Evolutionary conservation across 1,140 invertebrate genomes (phyloP).

Genomic region (Nephila pilipes): DNA sequence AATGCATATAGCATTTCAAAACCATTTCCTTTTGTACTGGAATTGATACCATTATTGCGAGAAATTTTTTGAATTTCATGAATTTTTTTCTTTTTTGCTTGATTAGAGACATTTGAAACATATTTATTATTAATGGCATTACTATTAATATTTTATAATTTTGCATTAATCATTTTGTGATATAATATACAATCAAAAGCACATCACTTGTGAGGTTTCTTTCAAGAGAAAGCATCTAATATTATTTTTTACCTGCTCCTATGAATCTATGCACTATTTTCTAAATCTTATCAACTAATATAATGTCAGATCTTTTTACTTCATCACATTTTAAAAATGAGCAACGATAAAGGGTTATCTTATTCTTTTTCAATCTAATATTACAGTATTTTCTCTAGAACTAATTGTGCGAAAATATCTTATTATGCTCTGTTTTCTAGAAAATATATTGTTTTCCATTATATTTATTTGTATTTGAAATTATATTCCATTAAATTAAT

Average conservation of each 20-base stretch:
- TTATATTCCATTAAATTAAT: slow-evolving; percentile 62
- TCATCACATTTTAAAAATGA: background rate
- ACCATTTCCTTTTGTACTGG: slow-evolving; percentile 20
- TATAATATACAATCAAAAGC: slow-evolving; percentile 6
- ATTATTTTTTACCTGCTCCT: background rate
- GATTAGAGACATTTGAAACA: background rate
- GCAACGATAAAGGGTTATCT: background rate
- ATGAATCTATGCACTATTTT: background rate
- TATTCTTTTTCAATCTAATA: background rate
- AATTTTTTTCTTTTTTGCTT: background rate
- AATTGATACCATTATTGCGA: background rate
- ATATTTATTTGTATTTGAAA: slow-evolving; percentile 68
- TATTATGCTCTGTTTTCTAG: slow-evolving; percentile 54
- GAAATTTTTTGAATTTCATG: slow-evolving; percentile 1
- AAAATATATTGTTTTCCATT: slow-evolving; percentile 41
- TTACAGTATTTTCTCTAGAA: slow-evolving; percentile 54
- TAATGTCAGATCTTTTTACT: background rate
- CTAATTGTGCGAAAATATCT: slow-evolving; percentile 2
- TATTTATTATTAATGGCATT: background rate
- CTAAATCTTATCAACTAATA: background rate
- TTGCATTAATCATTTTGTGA: slow-evolving; percentile 19
- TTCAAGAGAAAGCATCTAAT: background rate
- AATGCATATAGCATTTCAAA: slow-evolving; percentile 3
- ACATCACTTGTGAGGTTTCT: background rate
- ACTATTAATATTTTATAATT: slow-evolving; percentile 15